Conservation (phyloP, 2,888 invertebrate genomes). For the Conus canariensis region DNA sequence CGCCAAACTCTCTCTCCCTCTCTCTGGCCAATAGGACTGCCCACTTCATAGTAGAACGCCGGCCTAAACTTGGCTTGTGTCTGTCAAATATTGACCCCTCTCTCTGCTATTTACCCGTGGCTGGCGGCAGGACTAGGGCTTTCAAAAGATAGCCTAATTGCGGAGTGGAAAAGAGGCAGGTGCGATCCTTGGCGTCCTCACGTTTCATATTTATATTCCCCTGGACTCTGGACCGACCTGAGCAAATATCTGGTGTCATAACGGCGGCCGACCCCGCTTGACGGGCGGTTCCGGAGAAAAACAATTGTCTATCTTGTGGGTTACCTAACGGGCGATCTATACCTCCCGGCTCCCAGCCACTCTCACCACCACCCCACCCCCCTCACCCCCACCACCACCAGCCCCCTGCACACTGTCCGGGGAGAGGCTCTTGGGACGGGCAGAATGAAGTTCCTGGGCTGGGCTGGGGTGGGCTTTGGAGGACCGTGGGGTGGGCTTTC, state of each 20-base stretch:
- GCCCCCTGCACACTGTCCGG: background rate
- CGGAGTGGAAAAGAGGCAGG: conserved; percentile 23
- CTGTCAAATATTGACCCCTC: conserved; percentile 36
- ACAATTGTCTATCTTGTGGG: conserved; percentile 37
- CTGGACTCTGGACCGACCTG: background rate
- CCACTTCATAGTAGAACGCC: background rate
- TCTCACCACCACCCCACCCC: background rate
- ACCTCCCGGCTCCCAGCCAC: background rate
- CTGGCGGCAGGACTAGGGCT: background rate
- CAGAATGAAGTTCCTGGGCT: background rate
- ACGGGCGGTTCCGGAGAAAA: conserved; percentile 25
- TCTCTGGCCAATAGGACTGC: background rate
- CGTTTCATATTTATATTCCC: conserved; percentile 35
- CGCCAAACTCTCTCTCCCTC: background rate
- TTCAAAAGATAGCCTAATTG: conserved; percentile 34
- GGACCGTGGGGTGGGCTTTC: background rate
- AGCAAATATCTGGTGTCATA: conserved; percentile 30
- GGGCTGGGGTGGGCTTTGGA: background rate
- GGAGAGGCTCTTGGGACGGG: conserved; percentile 12
- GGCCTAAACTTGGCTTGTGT: conserved; percentile 14
- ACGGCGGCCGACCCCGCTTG: background rate
- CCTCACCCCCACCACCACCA: background rate
- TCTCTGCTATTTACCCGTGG: conserved; percentile 30
- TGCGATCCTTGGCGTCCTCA: conserved; percentile 23
- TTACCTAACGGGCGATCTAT: conserved; percentile 28